Conservation (phyloP, 1,140 invertebrate species). For the Drosophila littoralis region DNA sequence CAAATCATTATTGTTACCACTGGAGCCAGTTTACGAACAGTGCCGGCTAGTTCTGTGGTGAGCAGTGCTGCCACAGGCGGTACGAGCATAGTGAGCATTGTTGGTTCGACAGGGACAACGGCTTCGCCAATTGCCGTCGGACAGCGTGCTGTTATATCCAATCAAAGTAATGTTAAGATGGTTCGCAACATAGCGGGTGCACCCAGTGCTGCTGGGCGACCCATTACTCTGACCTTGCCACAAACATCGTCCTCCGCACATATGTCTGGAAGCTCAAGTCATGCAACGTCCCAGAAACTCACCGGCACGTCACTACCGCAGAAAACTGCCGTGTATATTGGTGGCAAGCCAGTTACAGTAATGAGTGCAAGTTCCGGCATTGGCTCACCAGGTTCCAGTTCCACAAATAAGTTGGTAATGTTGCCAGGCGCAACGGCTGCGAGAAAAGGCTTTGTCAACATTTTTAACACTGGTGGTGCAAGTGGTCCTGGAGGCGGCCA, state of each 20-base stretch:
- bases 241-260: slow-evolving; percentile 34
- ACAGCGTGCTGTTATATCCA: slow-evolving; percentile 82
- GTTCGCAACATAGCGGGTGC: slow-evolving; percentile 86
- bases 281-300: slow-evolving; percentile 9
- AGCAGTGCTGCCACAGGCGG: slow-evolving; percentile 87
- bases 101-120: slow-evolving; percentile 64
- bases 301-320: slow-evolving; percentile 68
- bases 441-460: slow-evolving; percentile 75
- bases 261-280: slow-evolving; percentile 9
- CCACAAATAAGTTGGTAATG: slow-evolving; percentile 72
- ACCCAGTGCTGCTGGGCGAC: slow-evolving; percentile 85
- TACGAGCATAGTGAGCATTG: slow-evolving; percentile 75
- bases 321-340: slow-evolving; percentile 87
- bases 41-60: slow-evolving; percentile 79
- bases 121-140: slow-evolving; percentile 57
- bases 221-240: slow-evolving; percentile 89
- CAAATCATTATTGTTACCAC: slow-evolving; percentile 91
- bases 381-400: slow-evolving; percentile 2
- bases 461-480: slow-evolving; percentile 58
- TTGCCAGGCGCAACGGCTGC: slow-evolving; percentile 79
- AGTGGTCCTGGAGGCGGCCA: slow-evolving; percentile 23
- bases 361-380: slow-evolving; percentile 84
- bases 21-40: slow-evolving; percentile 87
- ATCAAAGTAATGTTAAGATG: slow-evolving; percentile 87
- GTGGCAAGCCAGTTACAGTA: slow-evolving; percentile 90